These are phyloP conservation scores for Aleiodes alternator DNA, from an alignment of 2,888 invertebrate species.

Conservation along the genomic window DNA sequence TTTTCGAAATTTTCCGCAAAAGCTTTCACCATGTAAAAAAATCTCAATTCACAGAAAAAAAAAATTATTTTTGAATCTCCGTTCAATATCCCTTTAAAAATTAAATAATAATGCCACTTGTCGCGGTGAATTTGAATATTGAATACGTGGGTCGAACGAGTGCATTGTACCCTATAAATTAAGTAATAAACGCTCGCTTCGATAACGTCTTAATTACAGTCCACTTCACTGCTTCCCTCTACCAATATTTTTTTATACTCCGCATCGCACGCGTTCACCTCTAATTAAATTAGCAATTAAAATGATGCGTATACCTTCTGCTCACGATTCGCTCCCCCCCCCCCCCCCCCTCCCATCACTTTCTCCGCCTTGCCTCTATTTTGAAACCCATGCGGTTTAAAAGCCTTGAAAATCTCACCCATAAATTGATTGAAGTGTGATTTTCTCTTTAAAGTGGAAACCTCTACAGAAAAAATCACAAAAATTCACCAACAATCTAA, in stretches of 20 bases:
- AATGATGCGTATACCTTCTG: constrained; percentile 63
- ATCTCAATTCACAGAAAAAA: too few species aligned
- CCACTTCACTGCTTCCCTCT: constrained; percentile 27
- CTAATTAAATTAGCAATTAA: constrained; percentile 75
- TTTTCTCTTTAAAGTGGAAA: too few species aligned
- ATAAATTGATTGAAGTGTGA: constrained; percentile 49
- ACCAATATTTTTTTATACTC: neutral
- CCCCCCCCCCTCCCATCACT: neutral
- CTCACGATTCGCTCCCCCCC: constrained; percentile 58
- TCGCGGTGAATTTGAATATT: neutral
- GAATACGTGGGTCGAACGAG: constrained; percentile 10
- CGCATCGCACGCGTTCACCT: constrained; percentile 52
- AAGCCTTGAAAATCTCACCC: constrained; percentile 49
- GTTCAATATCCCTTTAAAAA: too few species aligned
- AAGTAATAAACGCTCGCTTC: constrained; percentile 67
- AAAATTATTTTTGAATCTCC: neutral
- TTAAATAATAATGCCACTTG: too few species aligned
- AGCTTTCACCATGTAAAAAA: too few species aligned
- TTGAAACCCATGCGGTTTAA: constrained; percentile 34
- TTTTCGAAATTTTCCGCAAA: too few species aligned
- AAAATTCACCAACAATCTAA: too few species aligned
- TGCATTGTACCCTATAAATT: constrained; percentile 63
- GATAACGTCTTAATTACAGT: constrained; percentile 72
- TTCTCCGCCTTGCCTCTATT: neutral
- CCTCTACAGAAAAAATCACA: too few species aligned